These are phyloP conservation scores for Agriopis aurantiaria DNA, from an alignment of 2,888 invertebrate species.

Conservation along the genomic window DNA sequence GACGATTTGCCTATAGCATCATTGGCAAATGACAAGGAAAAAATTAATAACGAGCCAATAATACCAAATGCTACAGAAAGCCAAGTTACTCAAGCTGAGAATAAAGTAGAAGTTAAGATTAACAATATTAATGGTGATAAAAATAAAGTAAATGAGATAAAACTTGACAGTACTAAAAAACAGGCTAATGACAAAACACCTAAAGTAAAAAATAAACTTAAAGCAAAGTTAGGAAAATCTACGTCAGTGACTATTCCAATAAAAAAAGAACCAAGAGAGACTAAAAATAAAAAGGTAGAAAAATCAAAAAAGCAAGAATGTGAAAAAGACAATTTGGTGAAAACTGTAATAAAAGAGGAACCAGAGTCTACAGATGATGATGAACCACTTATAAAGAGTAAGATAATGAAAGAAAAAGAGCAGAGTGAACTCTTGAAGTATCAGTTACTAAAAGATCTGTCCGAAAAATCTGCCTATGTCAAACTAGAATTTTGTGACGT, in stretches of 20 bases:
- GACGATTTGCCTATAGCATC: constrained; percentile 41
- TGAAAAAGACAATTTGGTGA: constrained; percentile 51
- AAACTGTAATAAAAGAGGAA: constrained; percentile 71
- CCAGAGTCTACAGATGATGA: constrained; percentile 78
- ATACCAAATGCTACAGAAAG: constrained; percentile 42
- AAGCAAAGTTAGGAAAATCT: constrained; percentile 58
- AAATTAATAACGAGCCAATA: constrained; percentile 20
- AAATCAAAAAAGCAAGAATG: constrained; percentile 23
- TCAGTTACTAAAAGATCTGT: constrained; percentile 76
- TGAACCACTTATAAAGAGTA: constrained; percentile 78
- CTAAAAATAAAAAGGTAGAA: constrained; percentile 39
- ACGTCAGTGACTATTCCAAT: constrained; percentile 46
- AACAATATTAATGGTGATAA: constrained; percentile 1
- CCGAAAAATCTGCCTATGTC: constrained; percentile 81
- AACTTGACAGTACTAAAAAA: constrained; percentile 36
- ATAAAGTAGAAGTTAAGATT: constrained; percentile 56
- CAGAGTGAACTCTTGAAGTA: constrained; percentile 72
- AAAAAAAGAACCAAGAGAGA: constrained; percentile 63
- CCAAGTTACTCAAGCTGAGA: constrained; percentile 56
- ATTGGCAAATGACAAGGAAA: constrained; percentile 24
- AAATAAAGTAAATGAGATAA: constrained; percentile 33
- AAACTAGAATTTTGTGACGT: constrained; percentile 82
- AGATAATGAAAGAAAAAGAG: constrained; percentile 75
- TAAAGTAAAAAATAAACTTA: constrained; percentile 62
- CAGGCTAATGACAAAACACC: constrained; percentile 52